Conservation (phyloP, 1,140 invertebrate species). For the Ceratosolen solmsi region DNA sequence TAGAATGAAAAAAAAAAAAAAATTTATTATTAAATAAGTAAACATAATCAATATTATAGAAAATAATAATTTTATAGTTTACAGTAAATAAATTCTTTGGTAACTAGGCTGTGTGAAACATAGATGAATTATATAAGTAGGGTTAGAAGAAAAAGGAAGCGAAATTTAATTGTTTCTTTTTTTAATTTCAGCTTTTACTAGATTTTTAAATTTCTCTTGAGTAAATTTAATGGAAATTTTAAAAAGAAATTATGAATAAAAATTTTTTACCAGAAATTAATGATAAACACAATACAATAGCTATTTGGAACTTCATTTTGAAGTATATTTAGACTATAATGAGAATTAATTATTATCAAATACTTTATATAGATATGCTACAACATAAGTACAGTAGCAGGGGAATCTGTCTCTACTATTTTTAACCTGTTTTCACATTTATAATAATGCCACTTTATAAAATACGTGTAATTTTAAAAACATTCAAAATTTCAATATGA, state of each 20-base stretch:
- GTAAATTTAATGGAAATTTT: too few relatives aligned
- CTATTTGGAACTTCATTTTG: not conserved
- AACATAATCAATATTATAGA: too few relatives aligned
- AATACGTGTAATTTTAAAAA: not conserved
- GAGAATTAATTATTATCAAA: not conserved
- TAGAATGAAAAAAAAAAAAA: too few relatives aligned
- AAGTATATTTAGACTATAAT: not conserved
- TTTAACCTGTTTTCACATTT: not conserved
- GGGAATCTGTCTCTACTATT: not conserved
- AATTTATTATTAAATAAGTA: too few relatives aligned
- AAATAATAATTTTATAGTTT: too few relatives aligned
- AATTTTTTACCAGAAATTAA: conserved; percentile 19
- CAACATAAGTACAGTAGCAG: not conserved
- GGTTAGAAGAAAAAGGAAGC: too few relatives aligned
- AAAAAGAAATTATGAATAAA: not conserved
- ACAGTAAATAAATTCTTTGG: too few relatives aligned
- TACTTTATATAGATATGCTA: not conserved
- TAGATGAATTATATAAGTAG: too few relatives aligned
- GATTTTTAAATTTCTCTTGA: too few relatives aligned
- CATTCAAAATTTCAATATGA: not conserved
- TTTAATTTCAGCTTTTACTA: too few relatives aligned
- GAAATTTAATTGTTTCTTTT: too few relatives aligned
- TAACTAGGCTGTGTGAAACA: too few relatives aligned
- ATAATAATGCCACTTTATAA: not conserved
- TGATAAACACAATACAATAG: not conserved